phyloP scores from a whole-genome alignment of 2,797 vertebrate genomes.

The Varecia variegata region DNA sequence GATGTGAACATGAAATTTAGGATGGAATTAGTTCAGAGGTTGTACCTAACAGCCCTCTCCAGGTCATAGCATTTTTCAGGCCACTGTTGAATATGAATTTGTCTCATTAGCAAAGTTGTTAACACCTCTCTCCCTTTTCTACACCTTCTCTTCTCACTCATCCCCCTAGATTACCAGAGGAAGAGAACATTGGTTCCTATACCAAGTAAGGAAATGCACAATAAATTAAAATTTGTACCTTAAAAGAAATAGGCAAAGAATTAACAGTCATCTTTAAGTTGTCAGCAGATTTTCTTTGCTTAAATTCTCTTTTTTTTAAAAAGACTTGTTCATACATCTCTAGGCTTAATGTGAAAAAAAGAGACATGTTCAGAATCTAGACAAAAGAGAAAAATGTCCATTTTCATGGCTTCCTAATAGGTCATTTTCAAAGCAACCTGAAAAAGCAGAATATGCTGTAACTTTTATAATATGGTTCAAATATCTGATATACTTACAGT shows the following conservation, averaged over 20 bases:
- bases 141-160: background rate
- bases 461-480: background rate
- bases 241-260: background rate
- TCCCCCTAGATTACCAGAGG: background rate
- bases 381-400: background rate
- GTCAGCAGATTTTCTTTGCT: background rate
- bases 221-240: background rate
- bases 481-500: background rate
- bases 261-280: background rate
- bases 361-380: background rate
- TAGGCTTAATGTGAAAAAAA: background rate
- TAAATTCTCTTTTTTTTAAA: background rate
- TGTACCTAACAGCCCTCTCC: background rate
- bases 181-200: background rate
- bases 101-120: background rate
- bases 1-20: background rate
- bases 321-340: background rate
- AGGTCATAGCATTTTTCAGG: background rate
- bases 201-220: background rate
- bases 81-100: background rate
- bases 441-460: background rate
- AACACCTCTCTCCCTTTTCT: background rate
- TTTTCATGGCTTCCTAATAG: background rate
- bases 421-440: background rate
- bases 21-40: background rate